These are phyloP conservation scores for Frankliniella intonsa DNA, from an alignment of 2,888 invertebrate genomes.

Conservation along the genomic window DNA sequence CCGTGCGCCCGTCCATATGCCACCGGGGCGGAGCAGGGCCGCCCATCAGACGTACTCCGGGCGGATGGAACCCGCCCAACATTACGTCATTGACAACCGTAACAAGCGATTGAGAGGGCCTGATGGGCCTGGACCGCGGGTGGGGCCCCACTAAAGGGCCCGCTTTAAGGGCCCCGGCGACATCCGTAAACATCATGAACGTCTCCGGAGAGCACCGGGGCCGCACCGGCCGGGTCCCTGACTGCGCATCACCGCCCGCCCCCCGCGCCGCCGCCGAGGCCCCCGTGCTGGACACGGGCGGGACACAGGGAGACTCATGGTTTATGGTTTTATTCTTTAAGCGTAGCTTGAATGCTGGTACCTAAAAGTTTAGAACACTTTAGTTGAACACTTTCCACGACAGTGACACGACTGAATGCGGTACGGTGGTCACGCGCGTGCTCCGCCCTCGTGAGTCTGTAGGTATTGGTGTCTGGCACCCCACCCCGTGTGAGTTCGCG, in stretches of 20 bases:
- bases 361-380: too few relatives aligned
- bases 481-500: too few relatives aligned
- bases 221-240: neutral
- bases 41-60: too few relatives aligned
- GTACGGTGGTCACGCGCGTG: too few relatives aligned
- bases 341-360: too few relatives aligned
- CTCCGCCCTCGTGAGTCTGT: too few relatives aligned
- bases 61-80: neutral
- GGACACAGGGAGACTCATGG: too few relatives aligned
- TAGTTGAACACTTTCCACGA: too few relatives aligned
- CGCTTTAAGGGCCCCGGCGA: neutral
- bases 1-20: neutral
- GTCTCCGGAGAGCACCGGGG: neutral
- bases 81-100: slow-evolving; percentile 14
- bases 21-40: neutral
- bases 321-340: too few relatives aligned
- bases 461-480: too few relatives aligned
- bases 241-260: neutral
- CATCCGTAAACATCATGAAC: neutral
- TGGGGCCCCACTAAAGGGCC: neutral
- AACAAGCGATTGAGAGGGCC: slow-evolving; percentile 17
- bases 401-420: too few relatives aligned
- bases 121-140: neutral
- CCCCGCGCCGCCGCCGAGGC: neutral
- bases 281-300: too few relatives aligned